Conservation (phyloP, 2,888 invertebrate species). For the Mesoligia furuncula region DNA sequence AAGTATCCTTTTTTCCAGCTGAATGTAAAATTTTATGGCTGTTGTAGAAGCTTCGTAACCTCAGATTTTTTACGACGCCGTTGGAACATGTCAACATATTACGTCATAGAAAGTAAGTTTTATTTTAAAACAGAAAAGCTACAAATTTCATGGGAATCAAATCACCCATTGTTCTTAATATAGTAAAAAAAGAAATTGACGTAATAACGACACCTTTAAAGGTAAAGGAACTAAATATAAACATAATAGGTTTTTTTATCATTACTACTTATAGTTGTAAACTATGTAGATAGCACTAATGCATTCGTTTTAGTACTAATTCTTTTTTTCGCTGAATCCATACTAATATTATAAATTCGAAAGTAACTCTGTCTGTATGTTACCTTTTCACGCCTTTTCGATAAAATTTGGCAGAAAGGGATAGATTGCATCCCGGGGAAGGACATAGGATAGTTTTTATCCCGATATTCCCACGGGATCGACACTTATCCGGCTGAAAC, state of each 20-base stretch:
- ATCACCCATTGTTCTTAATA: conserved; percentile 27
- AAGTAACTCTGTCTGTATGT: no score
- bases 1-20: neutral
- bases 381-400: no score
- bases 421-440: no score
- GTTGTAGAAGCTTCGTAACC: neutral
- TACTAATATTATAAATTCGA: no score
- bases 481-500: no score
- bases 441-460: no score
- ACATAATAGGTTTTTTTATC: neutral
- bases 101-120: conserved; percentile 22
- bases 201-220: neutral
- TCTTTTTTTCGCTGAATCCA: neutral
- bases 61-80: neutral
- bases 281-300: neutral
- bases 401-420: no score
- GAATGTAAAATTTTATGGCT: neutral
- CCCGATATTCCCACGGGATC: no score
- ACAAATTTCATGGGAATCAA: conserved; percentile 1
- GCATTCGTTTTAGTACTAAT: neutral
- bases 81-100: neutral
- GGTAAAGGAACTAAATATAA: neutral
- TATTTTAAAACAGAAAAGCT: neutral
- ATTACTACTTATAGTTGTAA: conserved; percentile 24
- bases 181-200: conserved; percentile 18